Percentiles rank a stretch among this genome's conserved stretches.
Evolutionary conservation across 2,797 vertebrate genomes (phyloP).

Genomic region (Todus mexicanus): DNA sequence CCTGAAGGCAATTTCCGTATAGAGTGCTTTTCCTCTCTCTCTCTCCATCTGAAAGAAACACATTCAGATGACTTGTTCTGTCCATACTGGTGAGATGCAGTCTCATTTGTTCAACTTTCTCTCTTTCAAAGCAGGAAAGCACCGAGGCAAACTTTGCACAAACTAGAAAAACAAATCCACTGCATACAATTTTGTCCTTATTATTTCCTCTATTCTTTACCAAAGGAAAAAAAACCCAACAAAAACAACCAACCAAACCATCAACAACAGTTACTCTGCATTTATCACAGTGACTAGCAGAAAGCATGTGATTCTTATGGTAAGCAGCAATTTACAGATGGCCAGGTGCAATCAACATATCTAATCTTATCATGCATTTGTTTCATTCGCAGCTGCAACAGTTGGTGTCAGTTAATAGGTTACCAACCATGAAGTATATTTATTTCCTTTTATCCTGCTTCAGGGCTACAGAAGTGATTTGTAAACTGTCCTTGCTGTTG

Average conservation of each 20-base stretch:
- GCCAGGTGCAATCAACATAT: conserved; percentile 86
- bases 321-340: conserved; percentile 75
- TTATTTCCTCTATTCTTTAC: conserved; percentile 46
- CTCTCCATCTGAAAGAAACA: background rate
- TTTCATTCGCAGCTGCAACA: conserved; percentile 81
- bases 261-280: background rate
- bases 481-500: conserved; percentile 30
- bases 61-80: background rate
- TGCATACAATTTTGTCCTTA: conserved; percentile 18
- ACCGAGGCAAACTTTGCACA: background rate
- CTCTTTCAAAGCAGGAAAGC: background rate
- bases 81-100: background rate
- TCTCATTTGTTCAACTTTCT: background rate
- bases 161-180: conserved; percentile 24
- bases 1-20: background rate
- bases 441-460: conserved; percentile 59
- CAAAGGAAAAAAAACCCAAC: background rate
- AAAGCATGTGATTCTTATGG: conserved; percentile 58
- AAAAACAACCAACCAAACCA: background rate
- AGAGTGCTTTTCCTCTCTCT: background rate
- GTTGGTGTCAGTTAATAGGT: conserved; percentile 85
- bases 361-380: conserved; percentile 88
- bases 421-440: conserved; percentile 72
- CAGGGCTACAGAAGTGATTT: conserved; percentile 45
- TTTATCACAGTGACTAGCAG: conserved; percentile 49